Conservation (phyloP, 2,888 invertebrate genomes). For the Muscina levida region DNA sequence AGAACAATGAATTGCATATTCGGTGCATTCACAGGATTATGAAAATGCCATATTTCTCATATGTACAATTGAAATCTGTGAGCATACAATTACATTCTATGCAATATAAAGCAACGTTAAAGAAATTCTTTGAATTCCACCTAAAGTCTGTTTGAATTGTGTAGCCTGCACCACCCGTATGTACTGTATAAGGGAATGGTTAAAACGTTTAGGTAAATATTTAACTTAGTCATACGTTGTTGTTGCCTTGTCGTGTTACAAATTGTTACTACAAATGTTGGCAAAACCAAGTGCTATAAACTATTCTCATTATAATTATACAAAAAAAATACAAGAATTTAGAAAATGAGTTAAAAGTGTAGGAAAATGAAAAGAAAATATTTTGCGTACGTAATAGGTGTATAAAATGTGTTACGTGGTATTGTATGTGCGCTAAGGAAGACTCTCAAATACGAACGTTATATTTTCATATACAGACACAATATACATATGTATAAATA, state of each 20-base stretch:
- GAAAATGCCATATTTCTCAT: no score
- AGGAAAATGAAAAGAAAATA: conserved; percentile 13
- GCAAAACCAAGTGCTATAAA: conserved; percentile 23
- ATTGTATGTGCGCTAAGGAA: background rate
- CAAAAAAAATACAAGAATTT: conserved; percentile 8
- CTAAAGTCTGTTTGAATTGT: no score
- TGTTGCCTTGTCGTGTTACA: background rate
- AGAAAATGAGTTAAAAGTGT: background rate
- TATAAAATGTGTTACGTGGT: no score
- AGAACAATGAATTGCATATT: no score
- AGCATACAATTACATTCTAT: no score
- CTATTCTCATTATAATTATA: conserved; percentile 51
- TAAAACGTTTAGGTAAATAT: background rate
- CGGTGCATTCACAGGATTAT: no score
- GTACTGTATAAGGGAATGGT: background rate
- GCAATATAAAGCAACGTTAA: no score
- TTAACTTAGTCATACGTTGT: background rate
- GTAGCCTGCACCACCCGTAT: no score
- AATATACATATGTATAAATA: conserved; percentile 37
- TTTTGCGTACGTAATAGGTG: conserved; percentile 38
- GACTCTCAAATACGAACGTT: conserved; percentile 9
- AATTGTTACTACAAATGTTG: conserved; percentile 8
- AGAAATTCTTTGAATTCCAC: no score
- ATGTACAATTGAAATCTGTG: no score
- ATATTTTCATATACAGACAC: background rate